Evolutionary conservation across 2,113 vertebrate genomes (phyloP).

Genomic region (Illadopsis cleaveri): DNA sequence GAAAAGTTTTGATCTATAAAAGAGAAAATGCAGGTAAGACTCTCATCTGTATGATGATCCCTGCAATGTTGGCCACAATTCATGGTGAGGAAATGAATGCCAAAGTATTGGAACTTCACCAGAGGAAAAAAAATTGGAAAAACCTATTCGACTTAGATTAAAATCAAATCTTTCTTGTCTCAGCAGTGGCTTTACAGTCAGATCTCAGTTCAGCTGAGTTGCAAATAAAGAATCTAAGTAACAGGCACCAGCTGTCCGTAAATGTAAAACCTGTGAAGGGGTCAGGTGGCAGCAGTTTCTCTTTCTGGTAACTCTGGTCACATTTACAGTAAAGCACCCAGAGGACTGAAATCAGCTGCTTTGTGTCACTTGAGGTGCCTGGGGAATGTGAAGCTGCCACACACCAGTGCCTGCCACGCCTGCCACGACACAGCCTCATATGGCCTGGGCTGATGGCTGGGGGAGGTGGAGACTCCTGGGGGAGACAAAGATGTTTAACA

Average conservation of each 20-base stretch:
- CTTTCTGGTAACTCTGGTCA: not conserved
- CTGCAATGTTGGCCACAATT: not conserved
- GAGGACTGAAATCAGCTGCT: not conserved
- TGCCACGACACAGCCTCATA: accelerated
- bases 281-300: not conserved
- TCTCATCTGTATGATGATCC: not conserved
- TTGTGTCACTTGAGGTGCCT: accelerated
- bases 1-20: not conserved
- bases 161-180: not conserved
- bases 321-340: not conserved
- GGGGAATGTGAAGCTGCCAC: not conserved
- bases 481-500: not conserved
- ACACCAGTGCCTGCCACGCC: not conserved
- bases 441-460: not conserved
- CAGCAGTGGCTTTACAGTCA: not conserved
- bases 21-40: not conserved
- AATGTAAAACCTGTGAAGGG: not conserved
- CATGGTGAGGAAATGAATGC: not conserved
- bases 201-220: not conserved
- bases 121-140: not conserved
- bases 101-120: not conserved
- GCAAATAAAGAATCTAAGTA: not conserved
- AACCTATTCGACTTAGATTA: not conserved
- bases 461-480: not conserved
- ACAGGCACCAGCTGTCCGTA: not conserved